Base-by-base conservation (phyloP, 2,888 invertebrate species). In the Acleris cristana region DNA sequence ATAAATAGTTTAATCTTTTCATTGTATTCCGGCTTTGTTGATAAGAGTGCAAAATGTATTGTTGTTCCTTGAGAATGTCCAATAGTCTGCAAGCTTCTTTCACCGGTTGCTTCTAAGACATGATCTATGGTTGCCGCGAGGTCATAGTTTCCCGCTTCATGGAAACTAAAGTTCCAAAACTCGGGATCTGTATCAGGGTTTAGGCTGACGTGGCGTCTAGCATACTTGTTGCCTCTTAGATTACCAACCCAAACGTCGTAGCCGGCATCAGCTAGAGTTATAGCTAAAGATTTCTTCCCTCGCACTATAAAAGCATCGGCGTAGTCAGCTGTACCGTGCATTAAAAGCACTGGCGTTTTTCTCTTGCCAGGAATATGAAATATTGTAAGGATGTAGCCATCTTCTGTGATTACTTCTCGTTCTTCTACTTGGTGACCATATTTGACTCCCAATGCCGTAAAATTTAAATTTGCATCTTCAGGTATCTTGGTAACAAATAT, bases 41-140 rank as follows among this genome's bases (percentile, higher is more conserved):
- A 87, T 1, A 89, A 84, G 83, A 94, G 87, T 0, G 94, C 92
- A 70, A 87, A 94, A 73, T 94, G 94, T n/a, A 82, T 75, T 0
- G 94, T 93, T 0, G 93, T 94, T 7, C 96, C 96, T 74, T 92
- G 90, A 0, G 96, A 96, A 79, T 96, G 96, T 0, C 96, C 96
- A 4, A 95, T 83, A 74, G 95, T 95, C 71, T 93, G 93, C 0
- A 96, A 66, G 52, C 92, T 83, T 4, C 86, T 71, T 54, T 90
- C 86, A 0, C 89, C 86, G 0, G 95, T 95, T 10, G 71, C 64
- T 0, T 71, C 53, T 2, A 86, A 69, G 48, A 85, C 70, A 58
- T 74, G 82, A 67, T 86, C 85, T 4, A 84, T 94, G 80, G 94
- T 94, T 0, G 95, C 94, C 3, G 96, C 95, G 1, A 96, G 73